phyloP scores from a whole-genome alignment of 2,888 invertebrate species.

The Rhingia rostrata region DNA sequence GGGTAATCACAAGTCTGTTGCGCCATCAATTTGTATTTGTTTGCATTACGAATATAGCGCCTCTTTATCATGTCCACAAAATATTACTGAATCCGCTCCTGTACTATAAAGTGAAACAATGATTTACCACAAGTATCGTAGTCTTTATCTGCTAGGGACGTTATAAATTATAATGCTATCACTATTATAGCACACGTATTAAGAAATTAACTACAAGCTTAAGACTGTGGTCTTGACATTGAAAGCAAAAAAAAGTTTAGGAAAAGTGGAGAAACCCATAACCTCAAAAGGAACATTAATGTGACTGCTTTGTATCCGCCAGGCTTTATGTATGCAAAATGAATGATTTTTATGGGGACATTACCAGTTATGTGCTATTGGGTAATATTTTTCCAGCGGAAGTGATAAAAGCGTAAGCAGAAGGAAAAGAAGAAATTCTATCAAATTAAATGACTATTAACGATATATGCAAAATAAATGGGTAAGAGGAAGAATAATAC shows the following conservation, averaged over 20 bases:
- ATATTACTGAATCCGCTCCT: neutral
- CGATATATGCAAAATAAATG: neutral
- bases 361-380: slow-evolving; percentile 30
- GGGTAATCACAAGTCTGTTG: no score
- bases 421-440: slow-evolving; percentile 1
- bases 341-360: slow-evolving; percentile 34
- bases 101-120: slow-evolving; percentile 8
- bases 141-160: neutral
- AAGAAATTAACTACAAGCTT: slow-evolving; percentile 17
- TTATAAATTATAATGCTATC: slow-evolving; percentile 16
- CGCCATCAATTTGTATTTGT: no score
- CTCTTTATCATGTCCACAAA: neutral
- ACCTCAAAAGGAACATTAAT: slow-evolving; percentile 22
- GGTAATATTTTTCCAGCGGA: slow-evolving; percentile 39
- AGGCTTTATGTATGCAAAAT: slow-evolving; percentile 16
- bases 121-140: slow-evolving; percentile 20
- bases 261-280: slow-evolving; percentile 18
- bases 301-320: slow-evolving; percentile 40
- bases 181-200: slow-evolving; percentile 13
- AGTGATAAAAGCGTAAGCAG: slow-evolving; percentile 10
- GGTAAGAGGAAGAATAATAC: neutral
- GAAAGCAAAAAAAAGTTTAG: slow-evolving; percentile 15
- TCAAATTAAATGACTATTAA: slow-evolving; percentile 23
- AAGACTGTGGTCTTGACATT: slow-evolving; percentile 5
- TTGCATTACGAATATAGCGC: neutral